Base-by-base conservation (phyloP, 1,140 invertebrate species). In the Drosophila erecta region DNA sequence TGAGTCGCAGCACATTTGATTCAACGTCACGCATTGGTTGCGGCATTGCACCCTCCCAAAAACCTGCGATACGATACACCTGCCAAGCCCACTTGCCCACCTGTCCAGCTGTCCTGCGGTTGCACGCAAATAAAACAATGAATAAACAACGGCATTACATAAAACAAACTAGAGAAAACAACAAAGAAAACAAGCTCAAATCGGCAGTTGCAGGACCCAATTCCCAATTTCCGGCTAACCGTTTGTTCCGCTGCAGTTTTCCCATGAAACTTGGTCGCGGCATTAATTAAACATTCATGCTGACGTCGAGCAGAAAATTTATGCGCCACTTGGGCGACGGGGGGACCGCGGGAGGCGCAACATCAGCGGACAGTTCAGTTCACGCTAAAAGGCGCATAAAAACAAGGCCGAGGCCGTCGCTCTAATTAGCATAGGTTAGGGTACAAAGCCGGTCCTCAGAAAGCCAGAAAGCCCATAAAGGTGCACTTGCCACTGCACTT, bases 341-440 rank as follows among this genome's bases (percentile, higher is more conserved):
- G 27, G 11, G 10, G 35, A 17, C 17, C 17, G 17, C 3, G 14
- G 27, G 22, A 12, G 4, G 27, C 7, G 30, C 30, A 30, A 2
- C 8, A 49, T 33, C 58, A 65, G 44, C 54, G 79, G 73, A 83
- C 72, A 85, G 53, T 87, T 87, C 72, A 85, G 53, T 87, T 87
- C 66, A 81, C 83, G 83, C 75, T 79, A 79, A 79, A 54, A 87
- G 50, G 79, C 70, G 83, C 83, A 86, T 86, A 86, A 86, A 86
- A 86, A 86, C 83, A 86, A 86, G 83, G 83, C 83, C 83, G 83
- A 86, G 83, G 83, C 84, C 83, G 83, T 69, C 65, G 83, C 79
- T 87, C 84, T 86, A 86, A 86, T 86, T 86, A 86, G 83, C 83
- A 86, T 86, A 86, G 81, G 76, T 61, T 65, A 46, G 61, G 41